Evolutionary conservation across 2,113 vertebrate species (phyloP), one percentile per base, ranked within the genome.

Genomic region (Epinephelus fuscoguttatus): DNA sequence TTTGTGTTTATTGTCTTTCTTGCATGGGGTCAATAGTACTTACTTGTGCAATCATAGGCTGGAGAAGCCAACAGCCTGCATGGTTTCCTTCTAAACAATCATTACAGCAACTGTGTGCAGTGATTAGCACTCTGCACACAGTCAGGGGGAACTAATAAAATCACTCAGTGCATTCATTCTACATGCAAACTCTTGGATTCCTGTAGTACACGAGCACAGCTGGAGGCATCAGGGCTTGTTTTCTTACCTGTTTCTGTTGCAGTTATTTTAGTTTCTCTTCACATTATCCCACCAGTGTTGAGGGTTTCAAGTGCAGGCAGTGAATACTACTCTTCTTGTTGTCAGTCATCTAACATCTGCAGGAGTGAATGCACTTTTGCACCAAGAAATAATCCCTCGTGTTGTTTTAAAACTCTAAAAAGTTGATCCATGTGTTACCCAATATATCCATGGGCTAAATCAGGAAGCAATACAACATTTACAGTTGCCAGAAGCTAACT

Each of bases 41-140:
- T 15, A 33, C 19, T 68, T 40, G 19, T 72, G 27, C 42, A 78
- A 33, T 49, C 23, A 49, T 0, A 59, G 30, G 27, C 23, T 8
- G 66, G 19, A 56, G 33, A 21, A 45, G 23, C 45, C 47, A 50
- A 42, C 53, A 40, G 40, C 47, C 21, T 25, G n/a, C 83, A 53
- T 1, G 37, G 59, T 30, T 55, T 33, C 55, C 33, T 45, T 67
- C 21, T 37, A 60, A 66, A 55, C 6, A 56, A 63, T 67, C 55
- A 56, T n/a, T 18, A 27, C 14, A 30, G 56, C 13, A 21, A 27
- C 57, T 66, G 73, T 57, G 66, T 68, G 70, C 25, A 47, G 45
- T 74, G 82, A 87, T 82, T 52, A 72, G 56, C 75, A n/a, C 11
- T 45, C 23, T 53, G 70, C 47, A 68, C 17, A 73, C 18, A 10